These are phyloP conservation scores for Mactra quadrangularis DNA, from an alignment of 1,140 invertebrate species.

Conservation along the genomic window DNA sequence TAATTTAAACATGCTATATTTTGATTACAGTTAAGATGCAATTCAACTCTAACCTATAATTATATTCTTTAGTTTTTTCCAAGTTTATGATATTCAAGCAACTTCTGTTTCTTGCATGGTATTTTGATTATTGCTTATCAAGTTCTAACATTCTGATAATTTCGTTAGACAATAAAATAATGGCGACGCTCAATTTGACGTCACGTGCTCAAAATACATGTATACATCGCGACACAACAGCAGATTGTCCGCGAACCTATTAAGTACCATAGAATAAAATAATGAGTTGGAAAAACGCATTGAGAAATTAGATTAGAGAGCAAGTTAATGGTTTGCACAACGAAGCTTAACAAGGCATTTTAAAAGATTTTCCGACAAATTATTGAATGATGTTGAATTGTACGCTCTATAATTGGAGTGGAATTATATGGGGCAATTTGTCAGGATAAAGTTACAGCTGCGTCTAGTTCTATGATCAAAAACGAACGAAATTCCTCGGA, in stretches of 20 bases:
- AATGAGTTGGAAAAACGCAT: slow-evolving; percentile 33
- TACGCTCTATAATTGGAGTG: slow-evolving; percentile 37
- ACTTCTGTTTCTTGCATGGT: too few relatives aligned
- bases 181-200: too few relatives aligned
- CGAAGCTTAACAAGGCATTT: slow-evolving; percentile 55
- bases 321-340: slow-evolving; percentile 50
- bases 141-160: too few relatives aligned
- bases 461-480: slow-evolving; percentile 34
- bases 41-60: too few relatives aligned
- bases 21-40: too few relatives aligned
- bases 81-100: too few relatives aligned
- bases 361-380: slow-evolving; percentile 21
- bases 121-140: too few relatives aligned
- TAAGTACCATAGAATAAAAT: slow-evolving; percentile 22
- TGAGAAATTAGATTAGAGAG: slow-evolving; percentile 48
- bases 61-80: too few relatives aligned
- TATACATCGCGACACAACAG: slow-evolving; percentile 3
- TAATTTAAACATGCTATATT: too few relatives aligned
- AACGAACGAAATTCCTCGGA: slow-evolving; percentile 37
- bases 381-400: slow-evolving; percentile 38
- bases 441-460: slow-evolving; percentile 53
- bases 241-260: background rate
- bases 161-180: too few relatives aligned
- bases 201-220: slow-evolving; percentile 28
- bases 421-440: slow-evolving; percentile 48